Evolutionary conservation across 23 tunicate genomes (phyloP), one percentile per base, ranked within the genome.

Genomic region (Corella eumyota): DNA sequence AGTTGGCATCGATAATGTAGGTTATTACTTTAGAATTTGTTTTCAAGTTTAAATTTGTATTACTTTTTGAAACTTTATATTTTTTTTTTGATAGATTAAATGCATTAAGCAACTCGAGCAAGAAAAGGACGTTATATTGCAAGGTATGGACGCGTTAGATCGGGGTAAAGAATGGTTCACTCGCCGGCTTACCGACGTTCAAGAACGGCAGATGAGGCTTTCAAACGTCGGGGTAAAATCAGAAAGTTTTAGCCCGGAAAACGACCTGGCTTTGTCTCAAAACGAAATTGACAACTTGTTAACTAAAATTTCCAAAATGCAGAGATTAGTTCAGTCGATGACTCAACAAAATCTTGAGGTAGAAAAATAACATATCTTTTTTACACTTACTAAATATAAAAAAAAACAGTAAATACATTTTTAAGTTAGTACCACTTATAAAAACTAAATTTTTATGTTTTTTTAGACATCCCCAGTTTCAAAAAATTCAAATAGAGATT

Each of bases 91-190:
- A n/a, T 27, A 75, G 81, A 28, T 75, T 1, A 75, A 75, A 57
- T 36, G 59, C 45, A 64, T 75, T 64, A 64, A 75, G 33, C 62
- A 48, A 6, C 34, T 75, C 30, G 70, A 75, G 13, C 71, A 75
- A 38, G 61, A 75, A 37, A 64, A 75, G 33, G 71, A 75, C 35
- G 29, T 75, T 7, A 23, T 75, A 1, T 57, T 64, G 9, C 69
- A 75, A 36, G 81, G 81, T 4, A 6, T 75, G 37, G 72, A 70
- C 17, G 28, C 66, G 19, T 35, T 70, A 0, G 58, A 70, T 24
- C 17, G 65, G 25, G 56, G 64, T 27, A 53, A 50, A 15, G 32
- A 45, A n/a, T 70, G 76, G 76, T 70, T 70, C 36, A 56, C 59
- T 44, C 40, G 22, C 3, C 61, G 66, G 2, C 11, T 70, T 27